Evolutionary conservation across 2,113 vertebrate genomes (phyloP).

Genomic region (Ranitomeya variabilis): DNA sequence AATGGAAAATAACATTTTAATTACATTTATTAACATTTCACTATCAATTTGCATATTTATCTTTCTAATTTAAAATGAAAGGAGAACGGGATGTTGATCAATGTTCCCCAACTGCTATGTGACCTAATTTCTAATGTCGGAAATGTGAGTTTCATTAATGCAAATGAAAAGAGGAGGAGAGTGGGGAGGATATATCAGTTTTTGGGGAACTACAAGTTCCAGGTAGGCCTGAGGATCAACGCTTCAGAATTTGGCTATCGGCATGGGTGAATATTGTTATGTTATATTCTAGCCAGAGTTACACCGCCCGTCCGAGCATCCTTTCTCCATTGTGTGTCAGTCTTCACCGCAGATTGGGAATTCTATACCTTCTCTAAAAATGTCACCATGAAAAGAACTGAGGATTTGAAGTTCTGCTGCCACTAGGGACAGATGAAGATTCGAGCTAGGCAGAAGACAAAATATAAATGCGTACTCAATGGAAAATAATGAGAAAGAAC

Average conservation of each 20-base stretch:
- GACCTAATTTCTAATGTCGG: slow-evolving; percentile 31
- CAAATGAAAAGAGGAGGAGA: background rate
- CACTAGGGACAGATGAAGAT: too few relatives aligned
- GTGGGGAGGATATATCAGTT: background rate
- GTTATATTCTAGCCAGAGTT: background rate
- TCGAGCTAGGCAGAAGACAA: too few relatives aligned
- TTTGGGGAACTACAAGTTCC: background rate
- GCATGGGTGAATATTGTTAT: too few relatives aligned
- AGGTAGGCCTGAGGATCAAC: background rate
- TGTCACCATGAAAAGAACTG: background rate
- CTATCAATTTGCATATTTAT: slow-evolving; percentile 67
- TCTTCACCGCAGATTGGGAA: background rate
- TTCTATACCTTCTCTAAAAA: background rate
- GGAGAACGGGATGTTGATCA: slow-evolving; percentile 63
- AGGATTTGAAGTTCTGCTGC: background rate
- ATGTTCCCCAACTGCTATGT: slow-evolving; percentile 18
- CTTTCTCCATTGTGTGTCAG: background rate
- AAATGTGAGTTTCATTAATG: background rate
- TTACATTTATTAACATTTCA: slow-evolving; percentile 65
- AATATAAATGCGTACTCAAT: too few relatives aligned
- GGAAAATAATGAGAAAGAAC: too few relatives aligned
- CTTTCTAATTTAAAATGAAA: slow-evolving; percentile 63
- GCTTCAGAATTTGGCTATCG: background rate
- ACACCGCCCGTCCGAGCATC: background rate
- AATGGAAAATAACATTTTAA: slow-evolving; percentile 73